Conservation (phyloP, 2,888 invertebrate species). For the Rotaria macrura region DNA sequence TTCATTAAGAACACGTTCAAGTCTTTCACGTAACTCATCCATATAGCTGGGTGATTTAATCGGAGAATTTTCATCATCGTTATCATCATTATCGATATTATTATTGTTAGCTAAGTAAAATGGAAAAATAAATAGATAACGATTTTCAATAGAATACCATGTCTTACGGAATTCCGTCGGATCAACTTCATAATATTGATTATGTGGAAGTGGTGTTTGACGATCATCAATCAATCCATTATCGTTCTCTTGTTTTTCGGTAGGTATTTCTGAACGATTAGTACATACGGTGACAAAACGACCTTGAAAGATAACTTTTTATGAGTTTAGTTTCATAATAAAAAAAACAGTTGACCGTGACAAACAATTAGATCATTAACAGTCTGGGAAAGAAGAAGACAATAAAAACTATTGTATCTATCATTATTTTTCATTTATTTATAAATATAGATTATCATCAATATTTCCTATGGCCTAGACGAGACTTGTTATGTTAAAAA, state of each 20-base stretch:
- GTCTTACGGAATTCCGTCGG: background rate
- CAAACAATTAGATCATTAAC: no score
- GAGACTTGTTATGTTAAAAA: no score
- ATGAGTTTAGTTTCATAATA: background rate
- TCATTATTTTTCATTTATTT: no score
- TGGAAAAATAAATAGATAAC: background rate
- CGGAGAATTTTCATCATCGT: background rate
- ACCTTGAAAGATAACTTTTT: background rate
- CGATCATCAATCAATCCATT: background rate
- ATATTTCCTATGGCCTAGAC: no score
- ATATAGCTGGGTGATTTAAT: conserved; percentile 9
- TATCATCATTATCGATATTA: background rate
- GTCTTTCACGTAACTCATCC: conserved; percentile 3
- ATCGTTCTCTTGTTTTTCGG: background rate
- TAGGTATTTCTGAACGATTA: background rate
- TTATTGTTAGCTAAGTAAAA: background rate
- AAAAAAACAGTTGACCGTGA: no score
- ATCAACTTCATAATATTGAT: background rate
- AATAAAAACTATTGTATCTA: no score
- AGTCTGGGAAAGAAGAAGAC: no score
- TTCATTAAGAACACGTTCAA: conserved; percentile 9
- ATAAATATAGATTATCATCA: no score
- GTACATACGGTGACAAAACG: background rate
- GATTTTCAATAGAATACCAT: background rate
- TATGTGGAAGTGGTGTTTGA: background rate